Conservation (phyloP, 2,888 invertebrate genomes). For the Embidobia sp. region DNA sequence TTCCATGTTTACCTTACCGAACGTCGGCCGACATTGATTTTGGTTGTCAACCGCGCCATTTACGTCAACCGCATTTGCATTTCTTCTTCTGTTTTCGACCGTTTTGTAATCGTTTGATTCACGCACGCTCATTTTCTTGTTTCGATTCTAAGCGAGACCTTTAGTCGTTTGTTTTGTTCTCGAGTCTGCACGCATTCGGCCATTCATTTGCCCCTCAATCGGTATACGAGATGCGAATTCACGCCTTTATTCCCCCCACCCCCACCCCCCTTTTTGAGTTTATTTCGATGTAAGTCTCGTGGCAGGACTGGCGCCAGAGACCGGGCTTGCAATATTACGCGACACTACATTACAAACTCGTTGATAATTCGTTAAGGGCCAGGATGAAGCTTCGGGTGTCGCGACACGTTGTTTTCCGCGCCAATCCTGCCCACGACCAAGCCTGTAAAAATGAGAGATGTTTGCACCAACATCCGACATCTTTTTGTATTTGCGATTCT, state of each 20-base stretch:
- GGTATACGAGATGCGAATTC: slow-evolving; percentile 8
- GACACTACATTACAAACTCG: slow-evolving; percentile 23
- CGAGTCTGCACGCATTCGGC: slow-evolving; percentile 6
- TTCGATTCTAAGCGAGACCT: slow-evolving; percentile 10
- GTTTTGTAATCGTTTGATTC: slow-evolving; percentile 38
- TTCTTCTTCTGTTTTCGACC: slow-evolving; percentile 52
- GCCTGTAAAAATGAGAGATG: background rate
- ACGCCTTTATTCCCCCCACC: no score
- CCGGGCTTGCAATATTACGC: slow-evolving; percentile 37
- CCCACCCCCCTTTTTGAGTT: slow-evolving; percentile 12
- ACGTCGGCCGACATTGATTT: slow-evolving; percentile 43
- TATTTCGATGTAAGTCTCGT: slow-evolving; percentile 37
- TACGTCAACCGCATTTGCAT: slow-evolving; percentile 53
- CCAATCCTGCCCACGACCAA: slow-evolving; percentile 13
- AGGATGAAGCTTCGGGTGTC: slow-evolving; percentile 2
- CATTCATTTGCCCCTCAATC: no score
- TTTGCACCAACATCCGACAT: slow-evolving; percentile 1
- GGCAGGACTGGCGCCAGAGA: slow-evolving; percentile 3
- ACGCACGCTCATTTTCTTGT: slow-evolving; percentile 20
- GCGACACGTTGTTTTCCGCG: slow-evolving; percentile 14
- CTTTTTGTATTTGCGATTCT: slow-evolving; percentile 42
- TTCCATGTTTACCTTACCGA: slow-evolving; percentile 57
- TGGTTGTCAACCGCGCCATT: slow-evolving; percentile 45
- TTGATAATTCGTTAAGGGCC: slow-evolving; percentile 29
- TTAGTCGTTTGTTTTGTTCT: slow-evolving; percentile 36